These are phyloP conservation scores for Zoroaster sp. DNA, from an alignment of 53 echinoderm and acorn worm genomes.

Conservation along the genomic window DNA sequence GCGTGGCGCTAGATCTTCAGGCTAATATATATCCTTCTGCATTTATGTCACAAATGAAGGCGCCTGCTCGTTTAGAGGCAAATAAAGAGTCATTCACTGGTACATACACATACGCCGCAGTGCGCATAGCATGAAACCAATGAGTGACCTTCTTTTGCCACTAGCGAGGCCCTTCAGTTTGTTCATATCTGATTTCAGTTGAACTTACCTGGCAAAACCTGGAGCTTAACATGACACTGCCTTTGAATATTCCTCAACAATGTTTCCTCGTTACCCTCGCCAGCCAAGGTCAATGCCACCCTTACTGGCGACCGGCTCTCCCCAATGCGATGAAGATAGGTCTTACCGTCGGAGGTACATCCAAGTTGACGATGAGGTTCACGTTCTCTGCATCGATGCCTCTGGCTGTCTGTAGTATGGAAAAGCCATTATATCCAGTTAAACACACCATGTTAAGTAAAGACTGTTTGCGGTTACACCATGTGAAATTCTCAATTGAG, in stretches of 20 bases:
- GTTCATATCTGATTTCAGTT: no score
- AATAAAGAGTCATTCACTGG: no score
- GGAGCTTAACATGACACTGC: constrained; percentile 62
- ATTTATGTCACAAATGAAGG: no score
- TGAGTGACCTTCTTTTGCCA: no score
- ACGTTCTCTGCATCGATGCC: constrained; percentile 99
- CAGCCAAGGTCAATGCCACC: constrained; percentile 89
- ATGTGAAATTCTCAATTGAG: no score
- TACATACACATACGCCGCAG: no score
- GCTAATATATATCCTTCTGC: no score
- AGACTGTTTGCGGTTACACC: no score
- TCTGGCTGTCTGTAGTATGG: constrained; percentile 78
- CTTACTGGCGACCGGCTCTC: constrained; percentile 89
- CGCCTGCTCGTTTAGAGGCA: no score
- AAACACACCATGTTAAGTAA: neutral
- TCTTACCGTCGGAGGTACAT: constrained; percentile 90
- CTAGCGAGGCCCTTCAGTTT: no score
- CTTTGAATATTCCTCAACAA: constrained; percentile 62
- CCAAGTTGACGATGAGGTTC: constrained; percentile 91
- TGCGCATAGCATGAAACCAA: no score
- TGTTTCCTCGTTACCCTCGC: constrained; percentile 69
- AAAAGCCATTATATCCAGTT: neutral
- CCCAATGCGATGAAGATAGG: constrained; percentile 96
- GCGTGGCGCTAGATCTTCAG: no score
- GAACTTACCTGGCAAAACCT: constrained; percentile 65